Conservation (phyloP, 2,888 invertebrate genomes). For the Scelioninae gen. 1 region DNA sequence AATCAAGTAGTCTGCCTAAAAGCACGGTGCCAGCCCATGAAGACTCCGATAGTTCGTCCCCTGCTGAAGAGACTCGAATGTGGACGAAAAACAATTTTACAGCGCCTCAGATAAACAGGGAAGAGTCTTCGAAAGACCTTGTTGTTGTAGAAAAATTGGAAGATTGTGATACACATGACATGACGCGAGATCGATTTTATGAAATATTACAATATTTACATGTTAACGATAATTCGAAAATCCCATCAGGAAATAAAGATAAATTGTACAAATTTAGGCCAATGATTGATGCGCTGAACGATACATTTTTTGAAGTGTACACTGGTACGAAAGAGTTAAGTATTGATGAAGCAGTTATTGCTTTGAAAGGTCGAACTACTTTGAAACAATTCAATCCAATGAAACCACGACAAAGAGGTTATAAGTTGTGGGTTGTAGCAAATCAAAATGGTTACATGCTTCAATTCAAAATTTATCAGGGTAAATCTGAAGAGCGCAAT, state of each 20-base stretch:
- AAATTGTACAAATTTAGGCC: slow-evolving; percentile 37
- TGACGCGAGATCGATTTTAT: slow-evolving; percentile 1
- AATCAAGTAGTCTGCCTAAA: not conserved
- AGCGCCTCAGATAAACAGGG: slow-evolving; percentile 3
- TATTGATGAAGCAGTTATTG: slow-evolving; percentile 37
- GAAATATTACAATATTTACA: slow-evolving; percentile 8
- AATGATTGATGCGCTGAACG: slow-evolving; percentile 28
- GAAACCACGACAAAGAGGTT: slow-evolving; percentile 18
- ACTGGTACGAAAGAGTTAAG: slow-evolving; percentile 10
- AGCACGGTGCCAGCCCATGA: not conserved
- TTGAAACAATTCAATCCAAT: slow-evolving; percentile 34
- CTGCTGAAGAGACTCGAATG: slow-evolving; percentile 11
- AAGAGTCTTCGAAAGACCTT: not conserved
- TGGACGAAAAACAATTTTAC: slow-evolving; percentile 17
- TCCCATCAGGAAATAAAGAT: slow-evolving; percentile 20
- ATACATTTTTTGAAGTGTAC: slow-evolving; percentile 21
- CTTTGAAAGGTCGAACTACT: slow-evolving; percentile 29
- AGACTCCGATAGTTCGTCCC: slow-evolving; percentile 1
- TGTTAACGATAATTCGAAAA: slow-evolving; percentile 18
- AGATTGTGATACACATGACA: slow-evolving; percentile 15
- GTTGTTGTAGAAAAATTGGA: slow-evolving; percentile 11
- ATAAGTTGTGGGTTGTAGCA: slow-evolving; percentile 30
- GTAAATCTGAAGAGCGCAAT: slow-evolving; percentile 23
- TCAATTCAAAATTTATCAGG: slow-evolving; percentile 30
- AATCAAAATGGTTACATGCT: slow-evolving; percentile 28